Base-by-base conservation (phyloP, 1,140 invertebrate species). In the Ceratitis capitata region DNA sequence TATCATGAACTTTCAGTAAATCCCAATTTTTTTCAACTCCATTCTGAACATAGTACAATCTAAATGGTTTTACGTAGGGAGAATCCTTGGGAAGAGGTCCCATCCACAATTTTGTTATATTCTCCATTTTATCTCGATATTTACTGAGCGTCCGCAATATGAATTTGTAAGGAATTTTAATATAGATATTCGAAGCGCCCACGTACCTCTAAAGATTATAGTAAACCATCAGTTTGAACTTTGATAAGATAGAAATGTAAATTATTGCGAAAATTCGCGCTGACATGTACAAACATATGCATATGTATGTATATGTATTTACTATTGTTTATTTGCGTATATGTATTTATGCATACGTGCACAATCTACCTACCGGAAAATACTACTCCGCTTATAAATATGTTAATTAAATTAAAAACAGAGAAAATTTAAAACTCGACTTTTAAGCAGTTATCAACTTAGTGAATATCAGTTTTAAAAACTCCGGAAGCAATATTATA, bases 41-140 rank as follows among this genome's bases (percentile, higher is more conserved):
- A 91, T 95, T 95, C 87, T 96, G 95, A 1, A 93, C 93, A 87
- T 94, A 96, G 87, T 94, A 93, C 88, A 96, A 92, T 83, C 95
- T 93, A 78, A 95, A 94, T 3, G 95, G 95, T 88, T 94, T 95
- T 19, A 96, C 92, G 91, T 96, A 96, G 0, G 94, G 94, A 1
- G 95, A 96, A 87, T 95, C 93, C 2, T 82, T 82, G 51, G 95
- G 94, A 82, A 96, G 89, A 16, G 95, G 94, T 7, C 92, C 93
- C 35, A 95, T 86, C 85, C 92, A 93, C 14, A 95, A 89, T 85
- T 95, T 92, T 14, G 91, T 92, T 19, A 95, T 84, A 88, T 95
- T 93, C 87, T 95, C 92, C 94, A 95, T 95, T 39, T 64, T 85
- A 51, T 45, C 69, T 14, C 39, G 26, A 78, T 23, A 45, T 23